Conservation (phyloP, 2,888 invertebrate genomes). For the Pristionchus japonicus region DNA sequence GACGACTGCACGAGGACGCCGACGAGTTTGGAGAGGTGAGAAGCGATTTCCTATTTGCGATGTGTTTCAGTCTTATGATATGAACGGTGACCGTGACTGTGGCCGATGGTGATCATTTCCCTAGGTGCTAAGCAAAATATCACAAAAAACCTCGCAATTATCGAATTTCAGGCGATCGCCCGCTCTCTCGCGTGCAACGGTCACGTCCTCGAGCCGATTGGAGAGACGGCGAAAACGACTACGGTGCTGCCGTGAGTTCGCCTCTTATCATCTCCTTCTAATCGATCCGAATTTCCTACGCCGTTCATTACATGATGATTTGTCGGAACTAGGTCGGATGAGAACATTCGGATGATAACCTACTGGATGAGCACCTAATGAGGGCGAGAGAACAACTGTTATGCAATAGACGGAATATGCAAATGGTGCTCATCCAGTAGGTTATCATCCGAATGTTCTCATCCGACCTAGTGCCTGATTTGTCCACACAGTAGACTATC, state of each 20-base stretch:
- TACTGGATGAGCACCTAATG: too few relatives aligned
- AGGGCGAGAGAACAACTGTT: too few relatives aligned
- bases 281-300: too few relatives aligned
- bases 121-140: not conserved
- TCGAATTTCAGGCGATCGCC: conserved; percentile 13
- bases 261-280: not conserved
- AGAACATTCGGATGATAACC: too few relatives aligned
- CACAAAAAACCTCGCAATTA: too few relatives aligned
- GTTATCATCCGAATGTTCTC: too few relatives aligned
- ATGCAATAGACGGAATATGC: too few relatives aligned
- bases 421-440: too few relatives aligned
- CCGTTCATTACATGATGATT: too few relatives aligned
- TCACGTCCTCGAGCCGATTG: not conserved
- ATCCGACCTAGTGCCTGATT: too few relatives aligned
- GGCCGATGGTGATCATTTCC: not conserved
- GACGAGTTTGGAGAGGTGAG: conserved; percentile 37
- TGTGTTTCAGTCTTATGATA: not conserved
- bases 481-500: not conserved
- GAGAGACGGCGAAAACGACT: not conserved
- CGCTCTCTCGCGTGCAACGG: conserved; percentile 31
- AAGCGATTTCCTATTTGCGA: not conserved
- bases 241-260: conserved; percentile 15
- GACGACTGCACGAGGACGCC: conserved; percentile 8
- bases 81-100: too few relatives aligned
- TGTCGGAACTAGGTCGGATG: too few relatives aligned